These are phyloP conservation scores for Enteromius afrohamiltoni DNA, from an alignment of 2,797 vertebrate species.

Conservation along the genomic window DNA sequence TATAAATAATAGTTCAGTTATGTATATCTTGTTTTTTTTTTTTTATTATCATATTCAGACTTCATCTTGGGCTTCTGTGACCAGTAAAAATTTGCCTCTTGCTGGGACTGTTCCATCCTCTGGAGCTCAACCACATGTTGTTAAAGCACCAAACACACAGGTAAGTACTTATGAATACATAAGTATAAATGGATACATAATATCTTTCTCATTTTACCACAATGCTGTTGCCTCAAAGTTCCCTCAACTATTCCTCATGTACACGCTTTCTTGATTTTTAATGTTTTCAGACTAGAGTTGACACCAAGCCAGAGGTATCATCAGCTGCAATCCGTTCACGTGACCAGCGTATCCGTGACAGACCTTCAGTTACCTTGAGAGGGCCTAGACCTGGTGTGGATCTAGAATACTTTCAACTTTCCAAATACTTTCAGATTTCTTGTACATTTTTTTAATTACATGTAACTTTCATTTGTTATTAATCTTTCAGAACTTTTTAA, in stretches of 20 bases:
- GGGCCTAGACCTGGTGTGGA: slow-evolving; percentile 88
- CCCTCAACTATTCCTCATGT: background rate
- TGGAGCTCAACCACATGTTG: slow-evolving; percentile 95
- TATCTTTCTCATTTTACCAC: background rate
- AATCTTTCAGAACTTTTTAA: background rate
- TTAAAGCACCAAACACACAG: slow-evolving; percentile 97
- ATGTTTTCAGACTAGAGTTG: slow-evolving; percentile 82
- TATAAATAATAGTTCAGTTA: background rate
- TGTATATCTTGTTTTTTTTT: background rate
- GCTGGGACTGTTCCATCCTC: slow-evolving; percentile 91
- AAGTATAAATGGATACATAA: background rate
- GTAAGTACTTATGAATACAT: slow-evolving; percentile 71
- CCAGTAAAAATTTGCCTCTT: slow-evolving; percentile 99
- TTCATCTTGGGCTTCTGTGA: slow-evolving; percentile 99
- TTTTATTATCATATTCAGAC: slow-evolving; percentile 85
- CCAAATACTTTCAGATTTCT: background rate
- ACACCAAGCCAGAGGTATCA: slow-evolving; percentile 88
- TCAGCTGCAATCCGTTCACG: slow-evolving; percentile 83
- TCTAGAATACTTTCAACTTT: background rate
- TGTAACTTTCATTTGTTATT: background rate
- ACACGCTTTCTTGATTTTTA: background rate
- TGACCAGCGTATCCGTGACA: slow-evolving; percentile 91
- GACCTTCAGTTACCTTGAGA: slow-evolving; percentile 85
- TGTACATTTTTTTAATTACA: background rate
- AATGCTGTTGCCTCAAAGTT: background rate